These are phyloP conservation scores for Macrosoma leucophasiata DNA, from an alignment of 2,888 invertebrate species.

Conservation along the genomic window DNA sequence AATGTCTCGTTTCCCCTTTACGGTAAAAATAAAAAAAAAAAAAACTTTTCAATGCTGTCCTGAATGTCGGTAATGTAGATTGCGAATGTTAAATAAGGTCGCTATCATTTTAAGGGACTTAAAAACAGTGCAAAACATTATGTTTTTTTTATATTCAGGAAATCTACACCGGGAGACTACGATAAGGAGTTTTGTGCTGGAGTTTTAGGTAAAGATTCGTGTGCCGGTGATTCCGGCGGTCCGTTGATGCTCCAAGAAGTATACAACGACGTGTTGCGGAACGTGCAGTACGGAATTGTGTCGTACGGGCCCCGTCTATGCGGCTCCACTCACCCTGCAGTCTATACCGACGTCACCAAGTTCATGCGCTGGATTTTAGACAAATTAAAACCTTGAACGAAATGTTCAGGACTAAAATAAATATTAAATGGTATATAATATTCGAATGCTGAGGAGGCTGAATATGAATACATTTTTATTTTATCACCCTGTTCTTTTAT, in stretches of 20 bases:
- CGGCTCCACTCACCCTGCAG: slow-evolving; percentile 43
- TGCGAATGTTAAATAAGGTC: no score
- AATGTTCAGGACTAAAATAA: no score
- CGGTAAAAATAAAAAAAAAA: no score
- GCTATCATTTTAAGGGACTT: no score
- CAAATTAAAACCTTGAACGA: slow-evolving; percentile 25
- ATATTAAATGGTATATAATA: no score
- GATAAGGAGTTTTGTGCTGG: slow-evolving; percentile 44
- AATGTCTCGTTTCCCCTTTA: no score
- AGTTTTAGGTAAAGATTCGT: slow-evolving; percentile 69
- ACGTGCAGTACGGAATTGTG: slow-evolving; percentile 35
- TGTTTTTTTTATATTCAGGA: slow-evolving; percentile 1
- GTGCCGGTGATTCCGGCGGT: slow-evolving; percentile 80
- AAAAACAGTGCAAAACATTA: not conserved
- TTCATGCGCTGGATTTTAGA: slow-evolving; percentile 52
- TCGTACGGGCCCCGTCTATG: slow-evolving; percentile 31
- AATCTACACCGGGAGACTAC: slow-evolving; percentile 1
- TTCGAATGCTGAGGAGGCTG: no score
- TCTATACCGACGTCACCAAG: slow-evolving; percentile 52
- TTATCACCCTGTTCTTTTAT: no score
- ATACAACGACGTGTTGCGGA: slow-evolving; percentile 13
- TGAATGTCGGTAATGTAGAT: no score
- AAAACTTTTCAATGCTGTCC: no score
- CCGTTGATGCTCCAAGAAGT: slow-evolving; percentile 60
- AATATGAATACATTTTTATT: no score